A percentile compares a stretch with the other conserved stretches of the same genome.
phyloP scores from a whole-genome alignment of 2,113 vertebrate genomes.

The Thinocorus orbignyianus region DNA sequence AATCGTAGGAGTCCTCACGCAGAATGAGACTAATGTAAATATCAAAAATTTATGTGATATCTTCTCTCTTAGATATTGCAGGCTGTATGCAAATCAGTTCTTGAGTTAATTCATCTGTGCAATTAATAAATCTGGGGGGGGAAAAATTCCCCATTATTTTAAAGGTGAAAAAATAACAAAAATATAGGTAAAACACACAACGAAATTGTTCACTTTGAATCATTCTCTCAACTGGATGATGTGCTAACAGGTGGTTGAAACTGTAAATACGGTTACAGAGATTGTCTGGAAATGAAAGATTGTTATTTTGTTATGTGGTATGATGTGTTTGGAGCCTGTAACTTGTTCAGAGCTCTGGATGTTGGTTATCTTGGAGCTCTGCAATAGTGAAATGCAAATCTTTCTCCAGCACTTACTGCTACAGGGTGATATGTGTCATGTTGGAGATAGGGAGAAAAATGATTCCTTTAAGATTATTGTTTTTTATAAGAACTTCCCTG shows the following conservation, averaged over 20 bases:
- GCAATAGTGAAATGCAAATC: not conserved
- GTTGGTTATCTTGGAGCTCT: not conserved
- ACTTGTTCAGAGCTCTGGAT: not conserved
- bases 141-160: not conserved
- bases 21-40: not conserved
- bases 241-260: not conserved
- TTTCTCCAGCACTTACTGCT: not conserved
- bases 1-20: not conserved
- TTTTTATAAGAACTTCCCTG: not conserved
- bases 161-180: not conserved
- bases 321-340: not conserved
- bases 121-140: not conserved
- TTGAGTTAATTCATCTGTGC: not conserved
- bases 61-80: not conserved
- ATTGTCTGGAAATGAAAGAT: not conserved
- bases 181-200: not conserved
- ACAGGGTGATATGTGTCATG: fast-evolving
- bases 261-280: not conserved
- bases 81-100: not conserved
- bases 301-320: not conserved
- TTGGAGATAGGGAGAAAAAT: not conserved
- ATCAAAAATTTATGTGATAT: no score
- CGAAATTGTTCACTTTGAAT: not conserved
- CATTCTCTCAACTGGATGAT: not conserved
- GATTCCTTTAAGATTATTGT: not conserved